These are phyloP conservation scores for Montifringilla adamsi DNA, from an alignment of 2,113 vertebrate genomes.

Conservation along the genomic window DNA sequence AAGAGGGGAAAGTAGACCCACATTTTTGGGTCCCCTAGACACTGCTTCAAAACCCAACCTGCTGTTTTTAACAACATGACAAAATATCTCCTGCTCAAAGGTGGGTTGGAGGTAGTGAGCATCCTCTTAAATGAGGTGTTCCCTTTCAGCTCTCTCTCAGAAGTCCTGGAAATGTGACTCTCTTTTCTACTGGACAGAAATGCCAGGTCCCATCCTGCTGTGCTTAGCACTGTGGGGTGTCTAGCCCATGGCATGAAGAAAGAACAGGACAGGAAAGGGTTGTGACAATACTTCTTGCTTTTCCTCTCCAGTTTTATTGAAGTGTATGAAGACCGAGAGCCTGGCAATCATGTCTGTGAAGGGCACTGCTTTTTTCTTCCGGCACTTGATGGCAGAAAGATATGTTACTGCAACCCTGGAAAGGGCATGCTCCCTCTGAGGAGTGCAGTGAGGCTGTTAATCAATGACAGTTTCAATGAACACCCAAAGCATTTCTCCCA, in stretches of 20 bases:
- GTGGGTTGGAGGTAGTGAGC: neutral
- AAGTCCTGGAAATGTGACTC: neutral
- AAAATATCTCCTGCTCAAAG: neutral
- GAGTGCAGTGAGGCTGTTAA: neutral
- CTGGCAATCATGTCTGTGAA: neutral
- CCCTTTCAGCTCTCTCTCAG: neutral
- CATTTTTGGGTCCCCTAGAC: neutral
- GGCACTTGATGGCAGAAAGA: neutral
- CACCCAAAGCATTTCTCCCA: neutral
- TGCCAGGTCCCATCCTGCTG: neutral
- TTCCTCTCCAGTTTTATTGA: neutral
- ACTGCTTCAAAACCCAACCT: neutral
- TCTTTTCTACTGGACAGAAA: neutral
- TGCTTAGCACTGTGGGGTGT: neutral
- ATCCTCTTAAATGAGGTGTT: neutral
- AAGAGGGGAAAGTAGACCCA: neutral
- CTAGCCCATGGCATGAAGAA: neutral
- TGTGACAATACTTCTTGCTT: neutral
- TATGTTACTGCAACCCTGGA: neutral
- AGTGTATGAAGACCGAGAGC: neutral
- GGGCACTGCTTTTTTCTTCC: neutral
- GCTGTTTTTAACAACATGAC: neutral
- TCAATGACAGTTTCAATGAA: neutral
- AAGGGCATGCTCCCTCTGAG: accelerated
- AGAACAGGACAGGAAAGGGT: neutral